A percentile compares a stretch with the other conserved stretches of the same genome.
Evolutionary conservation across 1,140 invertebrate genomes (phyloP).

Genomic region (Tigriopus japonicus): DNA sequence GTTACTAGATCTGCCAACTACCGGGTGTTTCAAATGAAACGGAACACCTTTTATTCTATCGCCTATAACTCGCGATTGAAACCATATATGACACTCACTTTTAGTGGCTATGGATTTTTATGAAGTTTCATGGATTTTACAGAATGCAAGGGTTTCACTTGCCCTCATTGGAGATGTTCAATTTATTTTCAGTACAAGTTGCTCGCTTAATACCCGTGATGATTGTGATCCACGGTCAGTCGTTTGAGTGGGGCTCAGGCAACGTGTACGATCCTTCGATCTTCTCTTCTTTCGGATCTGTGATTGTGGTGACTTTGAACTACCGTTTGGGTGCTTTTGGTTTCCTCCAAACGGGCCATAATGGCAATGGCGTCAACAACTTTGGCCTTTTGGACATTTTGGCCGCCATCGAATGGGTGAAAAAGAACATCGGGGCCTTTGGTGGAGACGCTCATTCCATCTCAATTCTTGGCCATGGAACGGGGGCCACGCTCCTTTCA

Average conservation of each 20-base stretch:
- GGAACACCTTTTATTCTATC: too few relatives aligned
- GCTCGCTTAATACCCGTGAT: conserved; percentile 45
- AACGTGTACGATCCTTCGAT: conserved; percentile 88
- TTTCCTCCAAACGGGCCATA: conserved; percentile 41
- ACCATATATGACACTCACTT: too few relatives aligned
- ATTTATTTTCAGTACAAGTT: too few relatives aligned
- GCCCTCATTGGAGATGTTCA: too few relatives aligned
- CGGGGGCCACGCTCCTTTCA: conserved; percentile 77
- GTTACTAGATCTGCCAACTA: too few relatives aligned
- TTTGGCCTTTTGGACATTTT: conserved; percentile 75
- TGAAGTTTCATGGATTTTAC: too few relatives aligned
- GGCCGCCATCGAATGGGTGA: conserved; percentile 66
- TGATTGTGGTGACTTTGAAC: conserved; percentile 83
- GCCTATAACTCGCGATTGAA: too few relatives aligned
- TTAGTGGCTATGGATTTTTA: too few relatives aligned
- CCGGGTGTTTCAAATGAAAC: too few relatives aligned
- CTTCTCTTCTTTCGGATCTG: conserved; percentile 68
- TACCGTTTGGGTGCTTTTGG: conserved; percentile 79
- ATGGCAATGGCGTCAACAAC: conserved; percentile 50
- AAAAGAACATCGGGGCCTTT: conserved; percentile 34
- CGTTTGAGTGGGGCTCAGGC: conserved; percentile 87
- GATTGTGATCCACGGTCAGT: conserved; percentile 88
- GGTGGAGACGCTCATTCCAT: conserved; percentile 45
- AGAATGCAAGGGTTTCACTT: too few relatives aligned
- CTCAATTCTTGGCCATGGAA: conserved; percentile 81